phyloP scores from a whole-genome alignment of 2,888 invertebrate species.

The Callosobruchus maculatus region DNA sequence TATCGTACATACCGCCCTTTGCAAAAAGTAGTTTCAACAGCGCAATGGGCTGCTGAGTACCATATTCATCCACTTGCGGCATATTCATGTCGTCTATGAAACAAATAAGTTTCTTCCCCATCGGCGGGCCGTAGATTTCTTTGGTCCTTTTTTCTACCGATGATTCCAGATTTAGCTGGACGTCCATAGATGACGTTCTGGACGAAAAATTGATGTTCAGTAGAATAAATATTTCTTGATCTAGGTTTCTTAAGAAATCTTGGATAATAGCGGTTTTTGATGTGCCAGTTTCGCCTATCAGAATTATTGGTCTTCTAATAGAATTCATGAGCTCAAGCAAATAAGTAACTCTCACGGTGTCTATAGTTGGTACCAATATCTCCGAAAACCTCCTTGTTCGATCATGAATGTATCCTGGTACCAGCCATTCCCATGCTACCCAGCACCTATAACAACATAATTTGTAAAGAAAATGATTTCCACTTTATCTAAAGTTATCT shows the following conservation, averaged over 20 bases:
- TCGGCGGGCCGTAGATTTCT: conserved; percentile 84
- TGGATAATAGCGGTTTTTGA: conserved; percentile 88
- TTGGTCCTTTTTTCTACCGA: conserved; percentile 87
- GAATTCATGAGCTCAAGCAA: conserved; percentile 73
- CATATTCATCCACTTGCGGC: conserved; percentile 85
- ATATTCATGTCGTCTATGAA: conserved; percentile 96
- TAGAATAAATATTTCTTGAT: conserved; percentile 67
- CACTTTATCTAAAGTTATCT: too few species aligned
- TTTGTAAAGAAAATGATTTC: too few species aligned
- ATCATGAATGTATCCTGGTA: conserved; percentile 74
- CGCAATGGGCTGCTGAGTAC: conserved; percentile 92
- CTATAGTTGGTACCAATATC: conserved; percentile 86
- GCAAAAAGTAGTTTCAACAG: conserved; percentile 87
- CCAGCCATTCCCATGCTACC: conserved; percentile 82
- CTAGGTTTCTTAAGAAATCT: conserved; percentile 72
- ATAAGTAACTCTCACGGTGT: conserved; percentile 79
- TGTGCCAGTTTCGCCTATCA: conserved; percentile 89
- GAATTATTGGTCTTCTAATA: conserved; percentile 70
- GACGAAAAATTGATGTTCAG: conserved; percentile 89
- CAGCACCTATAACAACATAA: conserved; percentile 54
- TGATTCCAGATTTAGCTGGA: conserved; percentile 83
- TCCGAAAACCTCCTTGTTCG: conserved; percentile 68
- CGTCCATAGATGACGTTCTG: conserved; percentile 85
- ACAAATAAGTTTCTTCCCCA: conserved; percentile 83
- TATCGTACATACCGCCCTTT: conserved; percentile 82